phyloP scores from a whole-genome alignment of 2,888 invertebrate genomes.

The Mythimna loreyi region DNA sequence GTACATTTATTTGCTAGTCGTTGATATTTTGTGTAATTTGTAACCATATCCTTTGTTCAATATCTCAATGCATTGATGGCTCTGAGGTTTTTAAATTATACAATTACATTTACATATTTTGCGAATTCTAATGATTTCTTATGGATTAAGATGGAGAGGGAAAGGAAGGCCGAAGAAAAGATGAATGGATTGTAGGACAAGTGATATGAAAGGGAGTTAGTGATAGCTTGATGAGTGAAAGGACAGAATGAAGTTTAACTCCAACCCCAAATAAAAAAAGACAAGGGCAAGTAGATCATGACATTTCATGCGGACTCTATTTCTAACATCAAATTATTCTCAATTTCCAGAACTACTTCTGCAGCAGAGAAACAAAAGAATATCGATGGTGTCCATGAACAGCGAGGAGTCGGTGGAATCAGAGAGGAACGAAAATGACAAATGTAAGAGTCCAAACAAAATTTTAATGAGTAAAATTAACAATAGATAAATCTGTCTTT shows the following conservation, averaged over 20 bases:
- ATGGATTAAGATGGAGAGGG: too few species aligned
- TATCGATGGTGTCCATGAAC: slow-evolving; percentile 86
- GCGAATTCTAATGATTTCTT: too few species aligned
- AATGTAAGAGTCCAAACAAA: slow-evolving; percentile 77
- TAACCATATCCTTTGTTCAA: neutral
- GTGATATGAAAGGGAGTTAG: too few species aligned
- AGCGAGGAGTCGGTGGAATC: slow-evolving; percentile 83
- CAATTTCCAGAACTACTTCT: slow-evolving; percentile 83
- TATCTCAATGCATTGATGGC: neutral
- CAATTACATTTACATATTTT: too few species aligned
- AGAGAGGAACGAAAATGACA: slow-evolving; percentile 82
- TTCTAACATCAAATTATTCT: slow-evolving; percentile 4
- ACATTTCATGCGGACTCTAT: too few species aligned
- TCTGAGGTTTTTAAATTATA: neutral
- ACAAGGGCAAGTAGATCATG: too few species aligned
- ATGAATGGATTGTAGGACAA: too few species aligned
- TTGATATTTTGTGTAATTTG: neutral
- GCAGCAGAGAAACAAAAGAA: slow-evolving; percentile 85
- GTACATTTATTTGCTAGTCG: slow-evolving; percentile 3
- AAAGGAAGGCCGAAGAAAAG: too few species aligned
- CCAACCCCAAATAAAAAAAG: too few species aligned
- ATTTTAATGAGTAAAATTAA: slow-evolving; percentile 6
- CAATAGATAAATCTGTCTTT: slow-evolving; percentile 8
- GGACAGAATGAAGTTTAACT: too few species aligned
- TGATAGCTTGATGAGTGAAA: too few species aligned